A percentile compares a stretch with the other conserved stretches of the same genome.
phyloP scores from a whole-genome alignment of 2,888 invertebrate genomes.

The Mesoligia furuncula region DNA sequence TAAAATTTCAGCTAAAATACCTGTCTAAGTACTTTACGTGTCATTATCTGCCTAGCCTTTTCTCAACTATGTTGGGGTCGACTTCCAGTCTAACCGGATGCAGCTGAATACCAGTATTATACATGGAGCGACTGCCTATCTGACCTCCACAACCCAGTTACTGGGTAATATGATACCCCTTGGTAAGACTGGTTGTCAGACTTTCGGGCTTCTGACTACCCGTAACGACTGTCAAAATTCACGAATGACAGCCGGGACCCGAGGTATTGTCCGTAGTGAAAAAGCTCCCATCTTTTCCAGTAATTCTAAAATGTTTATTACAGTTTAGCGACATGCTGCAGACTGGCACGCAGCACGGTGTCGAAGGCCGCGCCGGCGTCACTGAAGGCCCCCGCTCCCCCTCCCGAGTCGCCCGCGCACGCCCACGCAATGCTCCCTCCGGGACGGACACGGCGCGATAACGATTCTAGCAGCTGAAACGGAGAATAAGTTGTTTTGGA shows the following conservation, averaged over 20 bases:
- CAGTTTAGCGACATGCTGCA: constrained; percentile 80
- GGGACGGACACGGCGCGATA: constrained; percentile 72
- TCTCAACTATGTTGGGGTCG: too few species aligned
- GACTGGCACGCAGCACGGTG: constrained; percentile 76
- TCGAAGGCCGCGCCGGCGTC: constrained; percentile 80
- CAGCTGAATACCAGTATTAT: too few species aligned
- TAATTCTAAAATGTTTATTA: constrained; percentile 58
- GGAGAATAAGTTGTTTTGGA: not conserved
- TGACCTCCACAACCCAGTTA: too few species aligned
- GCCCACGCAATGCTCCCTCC: constrained; percentile 84
- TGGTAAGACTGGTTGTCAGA: too few species aligned
- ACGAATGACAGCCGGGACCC: too few species aligned
- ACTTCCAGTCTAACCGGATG: too few species aligned
- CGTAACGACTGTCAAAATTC: too few species aligned
- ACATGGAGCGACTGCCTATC: too few species aligned
- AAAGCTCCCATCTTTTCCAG: not conserved
- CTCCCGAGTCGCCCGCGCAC: constrained; percentile 74
- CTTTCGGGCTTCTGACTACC: too few species aligned
- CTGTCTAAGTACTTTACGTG: not conserved
- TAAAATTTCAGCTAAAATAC: not conserved
- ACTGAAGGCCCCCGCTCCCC: constrained; percentile 70
- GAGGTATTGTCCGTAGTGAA: too few species aligned
- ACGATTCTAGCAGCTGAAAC: constrained; percentile 79
- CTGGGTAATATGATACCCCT: too few species aligned
- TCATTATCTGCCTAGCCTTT: too few species aligned